Evolutionary conservation across 1,140 invertebrate genomes (phyloP), one percentile per base, ranked within the genome.

Genomic region (Drosophila nigromelanica): DNA sequence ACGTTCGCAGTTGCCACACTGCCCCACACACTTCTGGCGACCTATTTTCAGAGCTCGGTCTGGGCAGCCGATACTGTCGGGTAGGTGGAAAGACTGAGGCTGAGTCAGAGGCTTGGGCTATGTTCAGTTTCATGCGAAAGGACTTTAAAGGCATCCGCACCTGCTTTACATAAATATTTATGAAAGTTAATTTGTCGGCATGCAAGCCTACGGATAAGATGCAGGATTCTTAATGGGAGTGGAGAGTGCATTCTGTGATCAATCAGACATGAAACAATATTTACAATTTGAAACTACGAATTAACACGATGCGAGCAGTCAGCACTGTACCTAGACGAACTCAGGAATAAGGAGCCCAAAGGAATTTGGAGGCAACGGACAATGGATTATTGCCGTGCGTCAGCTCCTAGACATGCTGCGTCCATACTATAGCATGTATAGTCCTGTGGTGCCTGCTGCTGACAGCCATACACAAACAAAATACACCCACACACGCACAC

Each of bases 221-320:
- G 18, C 1, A 18, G 18, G 18, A 1, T 18, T 18, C 18, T 18
- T 2, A 35, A 11, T 27, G 27, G 27, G 5, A 5, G 4, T 6
- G 27, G 27, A 11, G 8, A 8, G 33, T 11, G n/a, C 12, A 8
- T 11, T 33, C 5, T 14, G n/a, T 30, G 24, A 86, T 86, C 82
- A 89, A 86, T 87, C 82, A 89, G 75, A 89, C 78, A 69, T 73
- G 62, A 87, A 78, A 81, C 64, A 86, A 86, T 89, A 86, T 86
- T 86, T 87, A 78, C 82, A 81, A 74, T 86, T 86, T 78, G 70
- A 72, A 69, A 30, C 74, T 56, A 70, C 78, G 63, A 75, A 75
- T 81, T 82, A 86, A 82, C 62, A 50, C 73, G 63, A 73, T 47
- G 61, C 64, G 67, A 73, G 30, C 14, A 35, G 69, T 42, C 39